Evolutionary conservation across 1,140 invertebrate genomes (phyloP).

Genomic region (Monomorium pharaonis): DNA sequence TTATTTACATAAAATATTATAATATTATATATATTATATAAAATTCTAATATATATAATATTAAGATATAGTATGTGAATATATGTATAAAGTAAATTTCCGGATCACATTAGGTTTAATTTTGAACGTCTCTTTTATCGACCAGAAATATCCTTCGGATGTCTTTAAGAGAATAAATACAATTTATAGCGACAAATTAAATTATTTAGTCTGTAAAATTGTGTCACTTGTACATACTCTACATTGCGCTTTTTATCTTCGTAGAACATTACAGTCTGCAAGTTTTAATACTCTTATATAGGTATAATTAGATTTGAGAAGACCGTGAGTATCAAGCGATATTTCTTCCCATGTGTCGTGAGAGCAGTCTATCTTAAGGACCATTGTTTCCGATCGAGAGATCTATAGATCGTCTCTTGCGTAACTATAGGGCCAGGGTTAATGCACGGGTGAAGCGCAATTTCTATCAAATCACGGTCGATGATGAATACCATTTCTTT

Average conservation of each 20-base stretch:
- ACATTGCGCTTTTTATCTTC: neutral
- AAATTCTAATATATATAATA: neutral
- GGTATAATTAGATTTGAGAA: conserved; percentile 21
- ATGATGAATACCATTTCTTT: conserved; percentile 51
- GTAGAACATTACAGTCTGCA: neutral
- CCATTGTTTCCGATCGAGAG: conserved; percentile 53
- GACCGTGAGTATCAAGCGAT: conserved; percentile 9
- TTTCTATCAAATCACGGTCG: conserved; percentile 56
- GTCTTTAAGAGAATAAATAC: neutral
- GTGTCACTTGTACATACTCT: neutral
- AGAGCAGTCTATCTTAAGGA: conserved; percentile 48
- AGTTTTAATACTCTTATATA: neutral
- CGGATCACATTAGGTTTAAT: neutral
- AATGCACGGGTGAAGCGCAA: conserved; percentile 56
- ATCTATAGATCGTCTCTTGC: conserved; percentile 40
- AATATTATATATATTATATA: no score
- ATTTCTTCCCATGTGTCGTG: conserved; percentile 66
- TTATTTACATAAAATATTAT: neutral
- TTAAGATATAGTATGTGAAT: neutral
- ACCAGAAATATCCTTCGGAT: neutral
- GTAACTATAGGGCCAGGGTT: conserved; percentile 59
- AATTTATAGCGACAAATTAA: neutral
- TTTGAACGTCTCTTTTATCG: neutral
- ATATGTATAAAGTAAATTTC: neutral
- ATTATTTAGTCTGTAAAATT: neutral